Evolutionary conservation across 1,140 invertebrate species (phyloP), one percentile per base, ranked within the genome.

Genomic region (Drosophila arawakana): DNA sequence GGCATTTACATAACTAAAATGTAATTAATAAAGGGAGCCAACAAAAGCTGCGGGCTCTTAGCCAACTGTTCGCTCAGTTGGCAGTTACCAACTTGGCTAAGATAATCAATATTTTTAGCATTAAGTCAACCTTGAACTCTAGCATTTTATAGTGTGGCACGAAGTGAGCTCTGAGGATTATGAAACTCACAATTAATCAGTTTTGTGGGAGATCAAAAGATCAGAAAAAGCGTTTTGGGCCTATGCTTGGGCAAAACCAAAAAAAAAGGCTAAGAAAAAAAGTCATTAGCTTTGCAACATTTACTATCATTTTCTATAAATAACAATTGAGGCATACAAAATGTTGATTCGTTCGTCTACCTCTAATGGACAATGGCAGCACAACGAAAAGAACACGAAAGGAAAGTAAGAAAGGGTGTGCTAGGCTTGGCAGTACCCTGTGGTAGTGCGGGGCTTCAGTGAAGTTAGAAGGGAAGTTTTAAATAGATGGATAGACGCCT

Each of bases 261-360:
- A 30, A 30, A 30, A 30, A 30, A 30, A 30, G 25, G 25, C 25
- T 30, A 30, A 30, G 25, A 30, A 30, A 67, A 73, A 78, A 71
- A 72, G 65, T 89, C 84, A 88, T 88, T 88, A 88, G 84, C 70
- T 81, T 78, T 80, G 81, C 76, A 80, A 73, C 84, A 88, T 74
- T 88, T 85, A 71, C 84, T 86, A 88, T 89, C 83, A 88, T 84
- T 89, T 73, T 75, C 83, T 89, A 88, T 88, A 88, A 89, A 88
- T 88, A 88, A 88, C 84, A 88, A 88, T 88, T 88, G 81, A 88
- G 81, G 83, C 84, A 89, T 80, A 74, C 83, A 74, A 70, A 77
- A 57, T 30, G 59, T 54, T 46, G 67, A 65, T 67, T 67, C 70
- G 70, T 41, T 73, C 49, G 39, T 30, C 35, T 37, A 44, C 65